Base-by-base conservation (phyloP, 1,140 invertebrate species). In the Pseudomyrmex cubaensis region DNA sequence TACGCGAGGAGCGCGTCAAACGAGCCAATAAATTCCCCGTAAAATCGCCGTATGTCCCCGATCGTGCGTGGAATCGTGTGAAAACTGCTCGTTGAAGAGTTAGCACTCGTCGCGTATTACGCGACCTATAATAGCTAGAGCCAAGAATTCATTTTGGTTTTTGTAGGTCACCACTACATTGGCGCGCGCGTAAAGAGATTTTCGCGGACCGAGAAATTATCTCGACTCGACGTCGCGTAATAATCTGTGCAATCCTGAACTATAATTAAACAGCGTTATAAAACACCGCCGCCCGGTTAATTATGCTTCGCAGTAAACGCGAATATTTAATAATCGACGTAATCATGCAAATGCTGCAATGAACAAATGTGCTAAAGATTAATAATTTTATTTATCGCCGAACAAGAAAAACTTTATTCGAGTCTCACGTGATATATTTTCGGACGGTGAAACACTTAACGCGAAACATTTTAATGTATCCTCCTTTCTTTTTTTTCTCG, bases 131-230 rank as follows among this genome's bases (percentile, higher is more conserved):
- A 80, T 70, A 63, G 64, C 63, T 63, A 64, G 85, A 87, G 89
- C 89, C 87, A 90, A 90, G 89, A 90, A 89, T 89, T 83, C 64
- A 69, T 76, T 86, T 87, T 76, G 10, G 44, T 54, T 85, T 85
- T 85, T 85, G 69, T 87, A 85, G 83, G 85, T 85, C 84, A 83
- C 82, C 84, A 25, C 59, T 50, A 25, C 59, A 50, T 52, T 2
- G 44, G 66, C 52, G 54, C 66, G 54, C 66, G 22, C 12, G 44
- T 72, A 59, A 72, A 80, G 35, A 35, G 48, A 80, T 80, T 80
- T 80, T 80, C 76, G 76, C 76, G 44, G 44, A 22, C 54, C 12
- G 66, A 25, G 76, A 80, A 80, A 80, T 80, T 80, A 72, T 48
- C 66, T 72, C 76, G 66, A 35, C 54, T 5, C 66, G 66, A 80